Conservation (phyloP, 1,140 invertebrate species). For the Zaprionus kolodkinae region DNA sequence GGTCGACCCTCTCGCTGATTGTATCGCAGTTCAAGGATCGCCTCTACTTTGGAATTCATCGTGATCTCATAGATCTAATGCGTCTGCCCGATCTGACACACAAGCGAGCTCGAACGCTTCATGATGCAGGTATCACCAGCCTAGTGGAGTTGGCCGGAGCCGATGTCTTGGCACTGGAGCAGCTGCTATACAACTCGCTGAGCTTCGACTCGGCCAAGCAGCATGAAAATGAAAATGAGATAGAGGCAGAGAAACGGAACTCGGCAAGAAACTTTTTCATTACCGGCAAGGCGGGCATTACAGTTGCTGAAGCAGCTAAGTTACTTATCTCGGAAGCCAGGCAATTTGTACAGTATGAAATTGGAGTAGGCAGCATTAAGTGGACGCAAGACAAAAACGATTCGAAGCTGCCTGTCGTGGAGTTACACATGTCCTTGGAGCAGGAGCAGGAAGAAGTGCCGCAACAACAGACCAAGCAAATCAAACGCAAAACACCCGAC, state of each 20-base stretch:
- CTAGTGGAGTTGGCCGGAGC: conserved; percentile 91
- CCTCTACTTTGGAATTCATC: conserved; percentile 96
- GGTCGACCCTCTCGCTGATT: conserved; percentile 95
- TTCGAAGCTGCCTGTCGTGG: not conserved
- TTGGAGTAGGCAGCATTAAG: conserved; percentile 87
- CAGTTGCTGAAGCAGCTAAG: conserved; percentile 91
- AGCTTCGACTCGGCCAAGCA: conserved; percentile 94
- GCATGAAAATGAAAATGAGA: conserved; percentile 88
- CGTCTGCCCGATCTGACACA: conserved; percentile 93
- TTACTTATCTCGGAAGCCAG: conserved; percentile 93
- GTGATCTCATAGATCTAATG: conserved; percentile 96
- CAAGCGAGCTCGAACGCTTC: conserved; percentile 92
- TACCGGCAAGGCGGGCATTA: conserved; percentile 91
- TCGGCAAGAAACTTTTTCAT: conserved; percentile 91
- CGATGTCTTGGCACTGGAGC: conserved; percentile 89
- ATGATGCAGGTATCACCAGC: conserved; percentile 92
- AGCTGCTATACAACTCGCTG: conserved; percentile 90
- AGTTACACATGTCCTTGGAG: conserved; percentile 55
- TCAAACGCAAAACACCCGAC: not conserved
- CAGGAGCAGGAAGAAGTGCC: conserved; percentile 19
- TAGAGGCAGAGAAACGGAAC: conserved; percentile 88
- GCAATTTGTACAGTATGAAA: conserved; percentile 87
- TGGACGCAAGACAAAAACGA: conserved; percentile 83
- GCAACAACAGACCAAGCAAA: not conserved
- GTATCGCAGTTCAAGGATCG: conserved; percentile 97